These are phyloP conservation scores for Sepioteuthis lessoniana DNA, from an alignment of 2,888 invertebrate species.

Conservation along the genomic window DNA sequence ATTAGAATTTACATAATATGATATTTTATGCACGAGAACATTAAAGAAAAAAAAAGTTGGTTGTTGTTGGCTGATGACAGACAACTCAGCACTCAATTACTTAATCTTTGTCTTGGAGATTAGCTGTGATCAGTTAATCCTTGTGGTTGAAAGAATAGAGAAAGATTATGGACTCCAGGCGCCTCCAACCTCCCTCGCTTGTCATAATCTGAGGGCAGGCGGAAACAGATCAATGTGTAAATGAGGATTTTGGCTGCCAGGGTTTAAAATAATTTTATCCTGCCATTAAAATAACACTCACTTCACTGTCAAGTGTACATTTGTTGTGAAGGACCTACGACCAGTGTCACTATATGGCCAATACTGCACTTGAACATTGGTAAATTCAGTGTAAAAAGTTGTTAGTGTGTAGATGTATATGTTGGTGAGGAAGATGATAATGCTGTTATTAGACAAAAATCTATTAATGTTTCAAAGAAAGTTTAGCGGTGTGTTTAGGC, in stretches of 20 bases:
- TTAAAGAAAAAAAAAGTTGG: not conserved
- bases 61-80: not conserved
- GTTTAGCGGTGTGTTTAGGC: not conserved
- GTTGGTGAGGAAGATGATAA: not conserved
- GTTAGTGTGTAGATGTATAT: not conserved
- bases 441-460: not conserved
- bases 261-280: not conserved
- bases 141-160: not conserved
- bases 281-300: not conserved
- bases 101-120: constrained; percentile 13
- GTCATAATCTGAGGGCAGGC: not conserved
- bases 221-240: not conserved
- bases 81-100: not conserved
- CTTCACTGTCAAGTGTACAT: not conserved
- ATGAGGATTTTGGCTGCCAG: not conserved
- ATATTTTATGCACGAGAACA: not conserved
- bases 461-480: not conserved
- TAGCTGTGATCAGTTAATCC: not conserved
- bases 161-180: constrained; percentile 2
- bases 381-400: not conserved
- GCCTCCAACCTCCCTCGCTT: not conserved
- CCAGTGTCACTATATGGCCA: not conserved
- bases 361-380: not conserved
- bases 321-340: not conserved
- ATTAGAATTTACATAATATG: not conserved